Base-by-base conservation (phyloP, 2,888 invertebrate genomes). In the Dynastes hyllus region DNA sequence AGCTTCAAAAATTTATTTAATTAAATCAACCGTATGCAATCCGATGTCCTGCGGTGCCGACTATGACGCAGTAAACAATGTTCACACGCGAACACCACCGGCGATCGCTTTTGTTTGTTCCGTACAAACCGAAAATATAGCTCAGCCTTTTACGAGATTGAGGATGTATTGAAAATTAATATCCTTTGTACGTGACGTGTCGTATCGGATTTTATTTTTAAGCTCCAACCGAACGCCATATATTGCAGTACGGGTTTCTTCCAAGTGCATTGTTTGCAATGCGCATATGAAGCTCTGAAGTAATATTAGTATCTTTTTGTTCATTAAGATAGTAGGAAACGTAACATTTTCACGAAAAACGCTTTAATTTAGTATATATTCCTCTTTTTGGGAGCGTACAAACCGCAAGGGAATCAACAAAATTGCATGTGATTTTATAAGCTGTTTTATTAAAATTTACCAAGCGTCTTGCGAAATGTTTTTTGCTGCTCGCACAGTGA, bases 151-250 rank as follows among this genome's bases (percentile, higher is more conserved):
- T n/a, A 29, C 29, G 32, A 63, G 29, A 63, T 63, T 13, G 63
- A 11, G 32, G 27, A 63, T 32, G 63, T 63, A 63, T 63, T 63
- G 63, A 63, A 29, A 63, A 63, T 63, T 63, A 63, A 63, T 63
- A 63, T 63, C 27, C 63, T 63, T 63, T 29, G 63, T 32, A 63
- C 13, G 29, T 27, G 55, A 22, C 55, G 55, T 58, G 16, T 27
- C 55, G 22, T 58, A 58, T 58, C 22, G 22, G 27, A 63, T 63
- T 63, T 11, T 32, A 63, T 27, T 32, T 32, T 63, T 29, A 63
- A 29, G 27, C 22, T 63, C 32, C 27, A 63, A 32, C 11, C 63
- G 63, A 32, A 29, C 29, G 32, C 32, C 32, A n/a, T 63, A 32
- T 63, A 22, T 16, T 32, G 0, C 29, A 63, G 13, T 63, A 63